phyloP scores from a whole-genome alignment of 2,797 vertebrate species.

The Clarias pachynema region DNA sequence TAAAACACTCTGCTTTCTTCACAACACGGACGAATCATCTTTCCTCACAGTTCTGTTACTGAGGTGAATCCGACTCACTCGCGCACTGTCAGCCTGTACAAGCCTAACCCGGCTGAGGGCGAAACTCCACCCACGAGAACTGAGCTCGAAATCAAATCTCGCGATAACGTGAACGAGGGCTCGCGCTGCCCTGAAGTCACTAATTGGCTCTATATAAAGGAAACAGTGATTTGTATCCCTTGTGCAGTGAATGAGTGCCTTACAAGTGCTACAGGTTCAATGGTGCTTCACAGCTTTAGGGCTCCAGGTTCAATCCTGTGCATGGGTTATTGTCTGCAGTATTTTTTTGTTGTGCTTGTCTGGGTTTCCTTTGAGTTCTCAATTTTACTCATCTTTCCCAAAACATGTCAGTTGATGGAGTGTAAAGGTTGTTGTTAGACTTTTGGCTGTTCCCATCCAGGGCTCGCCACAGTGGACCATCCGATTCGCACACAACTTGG shows the following conservation, averaged over 20 bases:
- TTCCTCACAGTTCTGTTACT: neutral
- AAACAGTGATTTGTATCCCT: neutral
- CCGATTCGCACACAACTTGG: too few relatives aligned
- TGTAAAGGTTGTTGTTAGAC: too few relatives aligned
- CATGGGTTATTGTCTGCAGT: neutral
- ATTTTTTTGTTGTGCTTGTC: neutral
- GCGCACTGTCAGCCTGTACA: neutral
- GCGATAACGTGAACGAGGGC: conserved; percentile 61
- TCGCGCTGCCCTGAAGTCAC: neutral
- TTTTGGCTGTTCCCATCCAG: too few relatives aligned
- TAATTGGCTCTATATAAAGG: neutral
- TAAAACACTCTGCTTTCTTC: neutral
- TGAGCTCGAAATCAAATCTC: conserved; percentile 62
- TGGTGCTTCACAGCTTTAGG: neutral
- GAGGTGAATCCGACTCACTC: neutral
- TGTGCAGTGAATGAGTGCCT: neutral
- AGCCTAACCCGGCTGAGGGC: conserved; percentile 48
- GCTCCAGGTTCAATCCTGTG: neutral
- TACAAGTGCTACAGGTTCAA: neutral
- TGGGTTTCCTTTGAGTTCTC: neutral
- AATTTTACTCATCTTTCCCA: neutral
- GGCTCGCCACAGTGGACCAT: too few relatives aligned
- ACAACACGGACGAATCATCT: neutral
- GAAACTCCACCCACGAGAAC: conserved; percentile 68
- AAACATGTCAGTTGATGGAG: neutral